phyloP scores from a whole-genome alignment of 2,888 invertebrate genomes.

The Phalera bucephala region DNA sequence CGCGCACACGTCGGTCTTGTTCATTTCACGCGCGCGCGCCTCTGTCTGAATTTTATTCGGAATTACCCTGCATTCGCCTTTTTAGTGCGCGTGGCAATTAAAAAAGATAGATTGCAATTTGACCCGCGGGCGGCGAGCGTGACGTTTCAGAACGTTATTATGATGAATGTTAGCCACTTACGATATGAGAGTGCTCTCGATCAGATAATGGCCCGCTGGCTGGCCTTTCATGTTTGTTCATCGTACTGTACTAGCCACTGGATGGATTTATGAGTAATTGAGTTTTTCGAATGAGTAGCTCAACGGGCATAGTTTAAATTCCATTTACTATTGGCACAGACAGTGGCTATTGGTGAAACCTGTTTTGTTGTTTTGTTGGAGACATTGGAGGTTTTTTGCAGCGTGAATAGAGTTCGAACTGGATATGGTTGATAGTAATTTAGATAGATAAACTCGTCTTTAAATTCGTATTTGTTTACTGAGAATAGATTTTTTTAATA shows the following conservation, averaged over 20 bases:
- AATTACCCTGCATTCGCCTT: slow-evolving; percentile 63
- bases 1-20: slow-evolving; percentile 34
- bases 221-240: slow-evolving; percentile 68
- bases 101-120: slow-evolving; percentile 80
- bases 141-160: slow-evolving; percentile 73
- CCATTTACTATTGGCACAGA: slow-evolving; percentile 5
- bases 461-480: no score
- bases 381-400: slow-evolving; percentile 3
- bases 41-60: slow-evolving; percentile 59
- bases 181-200: slow-evolving; percentile 60
- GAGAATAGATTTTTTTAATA: no score
- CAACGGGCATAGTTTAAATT: slow-evolving; percentile 24
- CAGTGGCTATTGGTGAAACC: slow-evolving; percentile 6
- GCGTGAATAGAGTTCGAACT: background rate
- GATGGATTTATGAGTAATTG: slow-evolving; percentile 64
- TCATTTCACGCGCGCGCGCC: slow-evolving; percentile 72
- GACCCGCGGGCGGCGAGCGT: slow-evolving; percentile 75
- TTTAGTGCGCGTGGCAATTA: slow-evolving; percentile 74
- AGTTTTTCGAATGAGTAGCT: slow-evolving; percentile 50
- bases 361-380: background rate
- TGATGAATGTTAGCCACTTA: slow-evolving; percentile 71
- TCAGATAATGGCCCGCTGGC: slow-evolving; percentile 62
- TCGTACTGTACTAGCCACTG: slow-evolving; percentile 50
- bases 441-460: no score
- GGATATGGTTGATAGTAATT: background rate